Conservation (phyloP, 2,888 invertebrate genomes). For the Seira sanloemensis region DNA sequence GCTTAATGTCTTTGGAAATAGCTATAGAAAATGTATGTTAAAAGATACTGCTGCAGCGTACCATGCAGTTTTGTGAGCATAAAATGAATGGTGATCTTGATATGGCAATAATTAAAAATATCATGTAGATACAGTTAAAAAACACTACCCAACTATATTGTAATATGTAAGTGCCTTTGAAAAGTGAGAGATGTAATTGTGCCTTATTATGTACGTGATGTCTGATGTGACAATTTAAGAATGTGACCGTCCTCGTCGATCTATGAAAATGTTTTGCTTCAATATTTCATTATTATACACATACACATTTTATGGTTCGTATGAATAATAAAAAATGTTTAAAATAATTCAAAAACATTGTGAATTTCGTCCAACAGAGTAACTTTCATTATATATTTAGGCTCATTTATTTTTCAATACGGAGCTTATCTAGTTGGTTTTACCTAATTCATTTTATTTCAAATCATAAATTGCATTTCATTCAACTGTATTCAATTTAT, state of each 20-base stretch:
- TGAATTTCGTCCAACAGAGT: too few species aligned
- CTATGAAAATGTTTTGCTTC: not conserved
- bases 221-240: not conserved
- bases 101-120: conserved; percentile 4
- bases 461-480: too few species aligned
- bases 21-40: too few species aligned
- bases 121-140: not conserved
- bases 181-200: conserved; percentile 9
- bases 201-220: conserved; percentile 13
- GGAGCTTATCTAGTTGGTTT: too few species aligned
- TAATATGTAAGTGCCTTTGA: not conserved
- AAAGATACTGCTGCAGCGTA: too few species aligned
- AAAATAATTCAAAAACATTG: conserved; percentile 1
- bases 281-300: not conserved
- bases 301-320: not conserved
- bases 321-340: conserved; percentile 9
- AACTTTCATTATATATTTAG: too few species aligned
- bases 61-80: too few species aligned
- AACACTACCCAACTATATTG: not conserved
- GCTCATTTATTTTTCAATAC: too few species aligned
- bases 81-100: conserved; percentile 16
- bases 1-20: too few species aligned
- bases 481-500: too few species aligned
- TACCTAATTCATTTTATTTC: too few species aligned
- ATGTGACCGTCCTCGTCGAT: not conserved